phyloP scores from a whole-genome alignment of 2,797 vertebrate genomes.

The Rallus crepitans region DNA sequence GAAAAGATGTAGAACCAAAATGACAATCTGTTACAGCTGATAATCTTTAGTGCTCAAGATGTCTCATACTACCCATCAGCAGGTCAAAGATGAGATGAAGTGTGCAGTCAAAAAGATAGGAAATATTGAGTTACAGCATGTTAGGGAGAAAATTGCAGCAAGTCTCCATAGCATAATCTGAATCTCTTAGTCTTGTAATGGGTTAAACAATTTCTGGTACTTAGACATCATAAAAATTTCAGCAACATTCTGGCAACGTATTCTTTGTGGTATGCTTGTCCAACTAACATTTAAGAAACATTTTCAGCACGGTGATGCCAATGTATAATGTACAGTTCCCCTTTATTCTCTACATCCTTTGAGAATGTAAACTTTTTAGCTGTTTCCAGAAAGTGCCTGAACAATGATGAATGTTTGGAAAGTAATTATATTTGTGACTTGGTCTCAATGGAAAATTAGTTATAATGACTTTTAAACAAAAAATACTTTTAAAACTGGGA shows the following conservation, averaged over 20 bases:
- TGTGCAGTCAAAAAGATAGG: not conserved
- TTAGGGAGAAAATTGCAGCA: not conserved
- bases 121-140: not conserved
- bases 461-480: not conserved
- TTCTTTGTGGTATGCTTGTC: not conserved
- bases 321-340: not conserved
- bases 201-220: not conserved
- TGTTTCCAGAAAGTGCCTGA: not conserved
- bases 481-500: not conserved
- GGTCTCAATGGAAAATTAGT: not conserved
- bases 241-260: not conserved
- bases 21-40: not conserved
- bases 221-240: not conserved
- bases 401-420: not conserved
- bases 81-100: not conserved
- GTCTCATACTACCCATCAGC: not conserved
- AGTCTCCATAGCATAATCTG: not conserved
- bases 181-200: not conserved
- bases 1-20: not conserved
- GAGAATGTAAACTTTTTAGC: not conserved
- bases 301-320: not conserved
- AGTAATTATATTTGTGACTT: slow-evolving; percentile 8
- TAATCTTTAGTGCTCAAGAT: not conserved
- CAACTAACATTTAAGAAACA: not conserved
- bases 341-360: not conserved